These are phyloP conservation scores for Pocillopora grandis DNA, from an alignment of 92 coral and sea anemone species.

Conservation along the genomic window DNA sequence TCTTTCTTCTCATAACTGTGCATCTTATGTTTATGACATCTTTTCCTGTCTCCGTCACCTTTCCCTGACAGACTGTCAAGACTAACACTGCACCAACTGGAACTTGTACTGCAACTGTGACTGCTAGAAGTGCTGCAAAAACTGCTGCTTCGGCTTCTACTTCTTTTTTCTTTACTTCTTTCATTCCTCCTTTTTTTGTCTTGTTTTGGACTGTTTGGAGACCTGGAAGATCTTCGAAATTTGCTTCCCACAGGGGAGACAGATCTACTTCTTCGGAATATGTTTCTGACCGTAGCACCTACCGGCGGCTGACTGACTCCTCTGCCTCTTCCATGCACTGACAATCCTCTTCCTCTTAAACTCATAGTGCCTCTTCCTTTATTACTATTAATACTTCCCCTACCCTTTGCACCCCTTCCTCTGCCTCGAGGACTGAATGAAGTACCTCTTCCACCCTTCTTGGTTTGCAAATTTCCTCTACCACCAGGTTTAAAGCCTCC, in stretches of 20 bases:
- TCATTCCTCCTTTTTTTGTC: constrained; percentile 17
- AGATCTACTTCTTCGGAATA: constrained; percentile 30
- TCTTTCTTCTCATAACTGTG: not conserved
- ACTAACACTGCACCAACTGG: constrained; percentile 35
- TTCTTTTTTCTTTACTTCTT: constrained; percentile 36
- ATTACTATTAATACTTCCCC: not conserved
- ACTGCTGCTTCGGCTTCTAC: constrained; percentile 66
- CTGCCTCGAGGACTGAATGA: constrained; percentile 6
- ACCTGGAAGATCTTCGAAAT: constrained; percentile 23
- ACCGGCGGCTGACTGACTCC: constrained; percentile 2
- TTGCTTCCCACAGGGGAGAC: constrained; percentile 2
- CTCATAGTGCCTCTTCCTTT: constrained; percentile 28
- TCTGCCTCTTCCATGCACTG: constrained; percentile 34
- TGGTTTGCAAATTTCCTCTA: constrained; percentile 19
- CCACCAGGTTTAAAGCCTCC: constrained; percentile 12
- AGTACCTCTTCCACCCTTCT: constrained; percentile 25
- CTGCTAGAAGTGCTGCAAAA: constrained; percentile 63
- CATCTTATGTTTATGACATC: not conserved
- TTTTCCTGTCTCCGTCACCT: constrained; percentile 4
- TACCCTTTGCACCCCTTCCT: constrained; percentile 34
- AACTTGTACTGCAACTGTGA: constrained; percentile 56
- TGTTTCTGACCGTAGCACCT: constrained; percentile 38
- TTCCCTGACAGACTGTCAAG: constrained; percentile 19
- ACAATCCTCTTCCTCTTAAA: constrained; percentile 27
- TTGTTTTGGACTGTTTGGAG: constrained; percentile 21